A percentile compares a stretch with the other conserved stretches of the same genome.
phyloP scores from a whole-genome alignment of 1,140 invertebrate genomes.

The Aphaenogaster floridana region DNA sequence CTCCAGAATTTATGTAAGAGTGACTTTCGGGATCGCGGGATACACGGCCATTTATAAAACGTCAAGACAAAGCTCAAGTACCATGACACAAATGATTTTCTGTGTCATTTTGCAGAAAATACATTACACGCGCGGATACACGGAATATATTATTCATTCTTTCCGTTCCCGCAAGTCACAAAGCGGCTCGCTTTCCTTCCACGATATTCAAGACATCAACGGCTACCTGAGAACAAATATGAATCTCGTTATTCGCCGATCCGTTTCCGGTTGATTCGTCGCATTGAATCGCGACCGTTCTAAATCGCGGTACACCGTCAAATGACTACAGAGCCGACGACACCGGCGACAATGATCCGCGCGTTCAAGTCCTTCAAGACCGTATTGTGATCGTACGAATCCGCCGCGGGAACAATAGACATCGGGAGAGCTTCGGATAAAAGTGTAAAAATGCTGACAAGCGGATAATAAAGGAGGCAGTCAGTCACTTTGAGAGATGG shows the following conservation, averaged over 20 bases:
- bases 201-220: slow-evolving; percentile 25
- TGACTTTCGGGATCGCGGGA: background rate
- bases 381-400: slow-evolving; percentile 75
- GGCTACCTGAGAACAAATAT: slow-evolving; percentile 51
- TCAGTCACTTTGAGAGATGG: slow-evolving; percentile 87
- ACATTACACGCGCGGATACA: background rate
- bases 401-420: slow-evolving; percentile 75
- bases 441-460: slow-evolving; percentile 88
- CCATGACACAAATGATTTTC: background rate
- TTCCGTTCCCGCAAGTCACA: background rate
- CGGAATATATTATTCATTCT: background rate
- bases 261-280: slow-evolving; percentile 60
- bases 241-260: slow-evolving; percentile 68
- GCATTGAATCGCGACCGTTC: slow-evolving; percentile 4
- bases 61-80: slow-evolving; percentile 19
- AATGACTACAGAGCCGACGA: slow-evolving; percentile 46
- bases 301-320: slow-evolving; percentile 46
- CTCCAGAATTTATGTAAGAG: background rate
- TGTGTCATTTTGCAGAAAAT: slow-evolving; percentile 16
- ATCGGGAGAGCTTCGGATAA: slow-evolving; percentile 82
- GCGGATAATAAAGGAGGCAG: slow-evolving; percentile 87
- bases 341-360: slow-evolving; percentile 55
- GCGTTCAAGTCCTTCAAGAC: slow-evolving; percentile 57
- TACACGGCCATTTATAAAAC: slow-evolving; percentile 27
- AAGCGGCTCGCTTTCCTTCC: background rate